phyloP scores from a whole-genome alignment of 2,113 vertebrate species.

The Noturus placidus region DNA sequence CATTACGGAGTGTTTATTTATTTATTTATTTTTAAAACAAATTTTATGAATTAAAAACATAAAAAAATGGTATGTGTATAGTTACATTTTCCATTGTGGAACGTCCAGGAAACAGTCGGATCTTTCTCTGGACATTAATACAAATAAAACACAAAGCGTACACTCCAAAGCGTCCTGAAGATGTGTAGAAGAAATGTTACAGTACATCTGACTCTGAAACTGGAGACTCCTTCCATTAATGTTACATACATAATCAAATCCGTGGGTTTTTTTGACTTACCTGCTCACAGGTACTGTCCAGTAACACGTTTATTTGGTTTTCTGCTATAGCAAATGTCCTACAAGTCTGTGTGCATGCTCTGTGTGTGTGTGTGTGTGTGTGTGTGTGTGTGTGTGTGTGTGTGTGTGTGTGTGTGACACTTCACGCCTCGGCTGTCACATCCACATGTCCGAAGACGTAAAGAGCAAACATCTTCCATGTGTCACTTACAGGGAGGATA shows the following conservation, averaged over 20 bases:
- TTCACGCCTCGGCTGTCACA: conserved; percentile 4
- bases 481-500: conserved; percentile 20
- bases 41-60: neutral
- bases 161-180: neutral
- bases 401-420: neutral
- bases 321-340: neutral
- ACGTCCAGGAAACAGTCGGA: neutral
- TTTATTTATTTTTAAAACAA: neutral
- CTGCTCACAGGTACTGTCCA: conserved; percentile 1
- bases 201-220: neutral
- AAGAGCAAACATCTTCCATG: conserved; percentile 15
- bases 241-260: neutral
- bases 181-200: neutral
- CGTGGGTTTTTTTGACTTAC: neutral
- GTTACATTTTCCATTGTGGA: neutral
- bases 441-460: conserved; percentile 11
- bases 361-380: neutral
- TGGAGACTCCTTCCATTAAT: neutral
- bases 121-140: neutral
- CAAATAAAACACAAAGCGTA: neutral
- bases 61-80: neutral
- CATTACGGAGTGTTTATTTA: neutral
- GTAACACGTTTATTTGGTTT: conserved; percentile 19
- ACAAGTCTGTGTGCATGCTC: neutral
- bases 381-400: neutral